These are phyloP conservation scores for Macrobrachium rosenbergii DNA, from an alignment of 1,140 invertebrate species.

Conservation along the genomic window DNA sequence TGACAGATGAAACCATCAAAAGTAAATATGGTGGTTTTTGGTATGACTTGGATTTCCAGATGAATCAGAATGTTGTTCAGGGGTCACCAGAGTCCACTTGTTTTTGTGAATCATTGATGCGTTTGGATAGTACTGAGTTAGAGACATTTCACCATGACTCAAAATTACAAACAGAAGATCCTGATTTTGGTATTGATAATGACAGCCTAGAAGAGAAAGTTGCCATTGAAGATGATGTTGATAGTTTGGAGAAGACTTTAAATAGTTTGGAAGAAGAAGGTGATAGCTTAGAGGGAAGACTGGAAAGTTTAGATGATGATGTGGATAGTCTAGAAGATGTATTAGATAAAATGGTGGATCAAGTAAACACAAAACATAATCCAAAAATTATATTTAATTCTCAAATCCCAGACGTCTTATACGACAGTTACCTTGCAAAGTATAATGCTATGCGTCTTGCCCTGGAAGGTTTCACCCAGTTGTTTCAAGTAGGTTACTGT, in stretches of 20 bases:
- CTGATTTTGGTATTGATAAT: conserved; percentile 9
- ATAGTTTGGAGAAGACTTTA: conserved; percentile 47
- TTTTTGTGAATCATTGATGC: background rate
- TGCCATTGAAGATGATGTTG: conserved; percentile 41
- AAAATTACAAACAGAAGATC: conserved; percentile 13
- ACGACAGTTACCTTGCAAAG: conserved; percentile 54
- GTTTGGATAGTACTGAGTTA: background rate
- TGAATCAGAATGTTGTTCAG: background rate
- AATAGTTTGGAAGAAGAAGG: conserved; percentile 40
- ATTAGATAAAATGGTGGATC: conserved; percentile 18
- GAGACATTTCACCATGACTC: conserved; percentile 1
- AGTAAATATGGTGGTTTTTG: conserved; percentile 26
- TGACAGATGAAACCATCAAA: conserved; percentile 16
- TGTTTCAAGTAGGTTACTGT: conserved; percentile 44
- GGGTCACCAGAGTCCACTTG: background rate
- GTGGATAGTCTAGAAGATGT: conserved; percentile 53
- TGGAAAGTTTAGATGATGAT: conserved; percentile 48
- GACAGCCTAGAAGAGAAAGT: conserved; percentile 38
- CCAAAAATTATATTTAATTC: conserved; percentile 36
- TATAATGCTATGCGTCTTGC: conserved; percentile 46
- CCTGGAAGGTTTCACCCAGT: conserved; percentile 44
- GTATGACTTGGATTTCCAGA: conserved; percentile 42
- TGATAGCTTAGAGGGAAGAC: conserved; percentile 47
- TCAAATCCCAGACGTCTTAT: conserved; percentile 9
- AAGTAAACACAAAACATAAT: background rate